Base-by-base conservation (phyloP, 2,113 vertebrate genomes). In the Gopherus evgoodei region DNA sequence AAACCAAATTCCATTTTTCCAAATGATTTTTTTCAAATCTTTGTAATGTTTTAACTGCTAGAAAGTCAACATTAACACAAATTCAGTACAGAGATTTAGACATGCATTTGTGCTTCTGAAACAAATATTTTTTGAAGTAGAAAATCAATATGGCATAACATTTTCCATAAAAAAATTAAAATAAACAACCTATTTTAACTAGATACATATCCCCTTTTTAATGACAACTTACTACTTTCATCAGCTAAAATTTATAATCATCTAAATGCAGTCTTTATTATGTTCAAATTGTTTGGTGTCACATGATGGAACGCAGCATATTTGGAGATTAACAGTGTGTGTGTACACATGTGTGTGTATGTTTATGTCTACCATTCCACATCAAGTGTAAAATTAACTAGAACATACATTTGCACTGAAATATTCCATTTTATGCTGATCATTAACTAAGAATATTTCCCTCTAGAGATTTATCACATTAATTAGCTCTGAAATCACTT, bases 401-500 rank as follows among this genome's bases (percentile, higher is more conserved):
- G 76, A 93, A 87, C 81, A 91, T 85, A 89, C 54, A 81, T 89
- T 89, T 87, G 79, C 56, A 84, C 76, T 35, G 81, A 76, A 85
- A 95, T 95, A 95, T 97, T 92, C 85, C 76, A 94, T 96, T 98
- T 98, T 97, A 96, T 88, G 91, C 96, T 97, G 97, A 97, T 98
- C 94, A 56, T 97, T 92, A 97, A 97, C 97, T 97, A 98, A 98
- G 96, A 98, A 97, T 97, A 97, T 96, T 97, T 98, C 96, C 91
- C 97, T 97, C 90, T 24, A 83, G 96, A 98, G 98, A 98, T 98
- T 98, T 98, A 98, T 98, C 96, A 97, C 96, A 97, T 98, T 98
- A 97, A 98, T 98, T 98, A 98, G 96, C 93, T 96, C 95, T 95
- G 94, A 98, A 98, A 98, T 98, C 96, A 98, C 97, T 98, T 97